Evolutionary conservation across 2,888 invertebrate genomes (phyloP).

Genomic region (Dione juno): DNA sequence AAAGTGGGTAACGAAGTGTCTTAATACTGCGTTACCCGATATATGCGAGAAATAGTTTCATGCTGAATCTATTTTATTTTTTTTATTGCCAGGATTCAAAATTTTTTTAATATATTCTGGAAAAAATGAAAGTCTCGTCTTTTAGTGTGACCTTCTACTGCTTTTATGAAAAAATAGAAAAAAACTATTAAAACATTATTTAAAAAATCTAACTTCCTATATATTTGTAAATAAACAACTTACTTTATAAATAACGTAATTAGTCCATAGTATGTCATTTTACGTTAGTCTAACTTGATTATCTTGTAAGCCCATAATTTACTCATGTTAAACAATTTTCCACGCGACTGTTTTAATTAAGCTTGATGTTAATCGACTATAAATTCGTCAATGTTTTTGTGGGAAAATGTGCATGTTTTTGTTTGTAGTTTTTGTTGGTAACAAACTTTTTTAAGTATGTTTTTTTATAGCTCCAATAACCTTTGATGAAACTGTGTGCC

Average conservation of each 20-base stretch:
- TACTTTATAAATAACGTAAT: not conserved
- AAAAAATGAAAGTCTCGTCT: too few species aligned
- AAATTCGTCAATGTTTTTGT: constrained; percentile 19
- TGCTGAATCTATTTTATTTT: too few species aligned
- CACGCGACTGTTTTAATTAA: constrained; percentile 19
- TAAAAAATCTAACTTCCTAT: not conserved
- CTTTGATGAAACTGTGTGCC: too few species aligned
- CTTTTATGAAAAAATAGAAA: too few species aligned
- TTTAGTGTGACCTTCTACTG: too few species aligned
- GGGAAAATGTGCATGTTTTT: constrained; percentile 5
- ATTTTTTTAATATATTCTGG: too few species aligned
- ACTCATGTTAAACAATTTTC: constrained; percentile 15
- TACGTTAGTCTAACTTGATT: constrained; percentile 13
- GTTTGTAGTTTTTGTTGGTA: constrained; percentile 2
- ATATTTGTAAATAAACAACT: not conserved
- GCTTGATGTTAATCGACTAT: constrained; percentile 20
- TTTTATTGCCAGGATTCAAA: too few species aligned
- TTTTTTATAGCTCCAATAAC: too few species aligned
- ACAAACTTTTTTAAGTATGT: not conserved
- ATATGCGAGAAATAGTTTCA: too few species aligned
- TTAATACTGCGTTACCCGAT: too few species aligned
- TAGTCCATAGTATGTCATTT: not conserved
- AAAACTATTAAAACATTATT: too few species aligned
- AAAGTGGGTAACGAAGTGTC: too few species aligned
- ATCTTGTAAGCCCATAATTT: constrained; percentile 14